phyloP scores from a whole-genome alignment of 2,113 vertebrate genomes.

The Onychorhynchus coronatus region DNA sequence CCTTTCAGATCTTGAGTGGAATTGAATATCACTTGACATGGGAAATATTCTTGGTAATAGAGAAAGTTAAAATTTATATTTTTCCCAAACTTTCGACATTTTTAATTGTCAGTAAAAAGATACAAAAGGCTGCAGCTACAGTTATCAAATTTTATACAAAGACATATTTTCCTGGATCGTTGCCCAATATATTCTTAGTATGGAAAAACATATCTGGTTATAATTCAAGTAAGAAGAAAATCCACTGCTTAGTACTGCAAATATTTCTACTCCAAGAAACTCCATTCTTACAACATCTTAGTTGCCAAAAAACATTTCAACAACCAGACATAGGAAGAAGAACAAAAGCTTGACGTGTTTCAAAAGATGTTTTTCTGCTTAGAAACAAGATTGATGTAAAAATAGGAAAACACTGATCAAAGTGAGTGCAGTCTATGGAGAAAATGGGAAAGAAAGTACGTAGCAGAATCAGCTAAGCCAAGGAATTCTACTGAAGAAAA shows the following conservation, averaged over 20 bases:
- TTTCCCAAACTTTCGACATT: constrained; percentile 8
- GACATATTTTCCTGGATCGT: background rate
- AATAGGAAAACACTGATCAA: background rate
- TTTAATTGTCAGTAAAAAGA: constrained; percentile 2
- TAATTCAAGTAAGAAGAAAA: constrained; percentile 3
- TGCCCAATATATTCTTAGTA: background rate
- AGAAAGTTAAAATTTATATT: background rate
- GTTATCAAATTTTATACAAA: background rate
- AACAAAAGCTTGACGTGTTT: background rate
- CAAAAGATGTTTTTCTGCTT: background rate
- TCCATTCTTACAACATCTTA: background rate
- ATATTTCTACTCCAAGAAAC: background rate
- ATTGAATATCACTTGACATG: background rate
- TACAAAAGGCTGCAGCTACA: background rate
- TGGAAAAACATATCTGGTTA: background rate
- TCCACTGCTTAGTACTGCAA: background rate
- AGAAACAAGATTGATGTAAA: background rate
- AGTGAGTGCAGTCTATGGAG: background rate
- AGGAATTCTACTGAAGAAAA: background rate
- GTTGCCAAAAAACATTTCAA: background rate
- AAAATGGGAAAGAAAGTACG: background rate
- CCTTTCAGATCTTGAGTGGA: background rate
- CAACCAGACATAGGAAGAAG: background rate
- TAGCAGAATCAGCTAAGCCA: background rate
- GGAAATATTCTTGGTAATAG: background rate